Evolutionary conservation across 2,797 vertebrate species (phyloP), one percentile per base, ranked within the genome.

Genomic region (Aplochiton taeniatus): DNA sequence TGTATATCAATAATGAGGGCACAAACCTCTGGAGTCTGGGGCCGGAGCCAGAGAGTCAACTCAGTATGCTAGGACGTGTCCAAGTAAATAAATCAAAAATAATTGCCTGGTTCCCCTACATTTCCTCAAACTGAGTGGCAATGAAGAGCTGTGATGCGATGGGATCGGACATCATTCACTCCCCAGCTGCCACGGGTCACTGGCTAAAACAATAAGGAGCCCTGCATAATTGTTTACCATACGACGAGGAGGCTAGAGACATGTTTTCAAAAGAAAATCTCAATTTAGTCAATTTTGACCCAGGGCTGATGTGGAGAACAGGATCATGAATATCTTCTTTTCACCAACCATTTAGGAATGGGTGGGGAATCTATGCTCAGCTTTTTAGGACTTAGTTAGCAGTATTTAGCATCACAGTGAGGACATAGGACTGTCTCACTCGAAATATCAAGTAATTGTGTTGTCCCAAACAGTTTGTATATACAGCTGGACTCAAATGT

Each of bases 21-120:
- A 78, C 79, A 90, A 80, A 81, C 81, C 81, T 85, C 73, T 68
- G 73, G 78, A 83, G 83, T 81, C 77, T 75, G 72, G 78, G 84
- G 78, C 75, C 20, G 59, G 62, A 70, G 68, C 52, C 66, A 58
- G 48, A 52, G 70, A 73, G 68, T 76, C 61, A 72, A 78, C 87
- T 85, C 83, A 85, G 75, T 76, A 84, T 83, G 86, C 82, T 84
- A 83, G 77, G 71, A 86, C 85, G 89, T 88, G 90, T 91, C 90
- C 84, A 87, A 83, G 83, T 84, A 87, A 88, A 91, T 92, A 90
- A 89, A 92, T 91, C 89, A 89, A 80, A 87, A 90, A 91, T 90
- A 90, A 91, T 90, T 90, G 87, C 78, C 82, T 67, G 70, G 76
- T 82, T 85, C 71, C 74, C 80, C 82, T 72, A 77, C 78, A 82